phyloP scores from a whole-genome alignment of 2,797 vertebrate genomes.

The Anguilla obscura region DNA sequence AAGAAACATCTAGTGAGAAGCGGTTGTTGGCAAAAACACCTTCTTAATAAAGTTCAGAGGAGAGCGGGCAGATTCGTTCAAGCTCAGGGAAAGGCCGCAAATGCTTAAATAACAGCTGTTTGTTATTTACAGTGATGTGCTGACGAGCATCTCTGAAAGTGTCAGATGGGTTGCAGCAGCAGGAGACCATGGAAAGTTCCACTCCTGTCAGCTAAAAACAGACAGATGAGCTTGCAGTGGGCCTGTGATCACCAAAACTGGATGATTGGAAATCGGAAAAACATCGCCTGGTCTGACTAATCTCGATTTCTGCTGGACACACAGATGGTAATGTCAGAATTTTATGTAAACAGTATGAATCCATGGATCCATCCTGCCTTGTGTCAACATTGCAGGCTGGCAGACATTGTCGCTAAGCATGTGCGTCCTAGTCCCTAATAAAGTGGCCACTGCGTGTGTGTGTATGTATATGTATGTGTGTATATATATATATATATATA shows the following conservation, averaged over 20 bases:
- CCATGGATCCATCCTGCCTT: neutral
- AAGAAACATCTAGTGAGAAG: too few species aligned
- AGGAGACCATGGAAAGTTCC: neutral
- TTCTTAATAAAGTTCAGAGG: too few species aligned
- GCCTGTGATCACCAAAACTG: neutral
- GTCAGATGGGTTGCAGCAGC: neutral
- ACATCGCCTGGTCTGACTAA: neutral
- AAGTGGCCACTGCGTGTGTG: neutral
- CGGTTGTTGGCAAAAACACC: too few species aligned
- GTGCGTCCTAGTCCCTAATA: neutral
- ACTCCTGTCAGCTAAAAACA: neutral
- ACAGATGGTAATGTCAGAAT: neutral
- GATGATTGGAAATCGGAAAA: too few species aligned
- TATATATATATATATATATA: too few species aligned
- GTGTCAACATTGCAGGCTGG: neutral
- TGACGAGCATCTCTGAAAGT: neutral
- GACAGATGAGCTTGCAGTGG: neutral
- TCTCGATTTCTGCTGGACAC: neutral
- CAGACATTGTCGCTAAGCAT: neutral
- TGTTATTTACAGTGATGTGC: neutral
- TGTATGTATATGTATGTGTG: neutral
- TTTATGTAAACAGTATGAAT: neutral
- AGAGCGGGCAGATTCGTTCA: too few species aligned
- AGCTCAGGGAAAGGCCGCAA: too few species aligned
- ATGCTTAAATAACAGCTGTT: neutral